Evolutionary conservation across 2,888 invertebrate genomes (phyloP).

Genomic region (Pantelozetes paolii): DNA sequence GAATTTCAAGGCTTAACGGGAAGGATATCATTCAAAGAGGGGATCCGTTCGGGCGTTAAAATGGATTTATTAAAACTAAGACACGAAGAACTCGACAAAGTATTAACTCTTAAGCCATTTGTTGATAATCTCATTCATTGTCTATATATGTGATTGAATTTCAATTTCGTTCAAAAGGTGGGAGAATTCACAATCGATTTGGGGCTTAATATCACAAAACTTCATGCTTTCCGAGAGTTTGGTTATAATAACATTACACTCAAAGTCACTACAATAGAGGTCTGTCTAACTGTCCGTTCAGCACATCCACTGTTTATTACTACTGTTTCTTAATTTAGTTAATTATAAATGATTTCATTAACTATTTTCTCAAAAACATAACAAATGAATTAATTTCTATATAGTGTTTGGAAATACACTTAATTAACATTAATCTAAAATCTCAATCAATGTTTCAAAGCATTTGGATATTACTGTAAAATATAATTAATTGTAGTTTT

Average conservation of each 20-base stretch:
- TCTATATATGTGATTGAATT: conserved; percentile 4
- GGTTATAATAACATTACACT: conserved; percentile 78
- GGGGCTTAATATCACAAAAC: conserved; percentile 76
- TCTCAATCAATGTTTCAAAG: no score
- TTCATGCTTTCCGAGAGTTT: conserved; percentile 76
- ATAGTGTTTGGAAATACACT: no score
- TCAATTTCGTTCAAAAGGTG: conserved; percentile 50
- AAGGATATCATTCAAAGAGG: conserved; percentile 77
- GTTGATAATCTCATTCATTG: neutral
- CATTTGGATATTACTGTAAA: no score
- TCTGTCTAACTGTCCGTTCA: conserved; percentile 50
- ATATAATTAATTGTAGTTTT: no score
- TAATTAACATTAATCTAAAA: no score
- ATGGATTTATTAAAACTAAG: conserved; percentile 77
- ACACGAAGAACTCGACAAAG: conserved; percentile 70
- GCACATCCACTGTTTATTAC: neutral
- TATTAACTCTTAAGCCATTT: conserved; percentile 35
- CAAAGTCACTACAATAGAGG: conserved; percentile 84
- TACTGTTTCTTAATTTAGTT: no score
- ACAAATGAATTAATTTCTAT: no score
- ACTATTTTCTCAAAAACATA: no score
- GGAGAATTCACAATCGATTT: conserved; percentile 73
- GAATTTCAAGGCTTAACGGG: conserved; percentile 82
- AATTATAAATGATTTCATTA: no score
- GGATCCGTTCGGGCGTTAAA: conserved; percentile 74